Base-by-base conservation (phyloP, 2,797 vertebrate species). In the Cyprinella venusta region DNA sequence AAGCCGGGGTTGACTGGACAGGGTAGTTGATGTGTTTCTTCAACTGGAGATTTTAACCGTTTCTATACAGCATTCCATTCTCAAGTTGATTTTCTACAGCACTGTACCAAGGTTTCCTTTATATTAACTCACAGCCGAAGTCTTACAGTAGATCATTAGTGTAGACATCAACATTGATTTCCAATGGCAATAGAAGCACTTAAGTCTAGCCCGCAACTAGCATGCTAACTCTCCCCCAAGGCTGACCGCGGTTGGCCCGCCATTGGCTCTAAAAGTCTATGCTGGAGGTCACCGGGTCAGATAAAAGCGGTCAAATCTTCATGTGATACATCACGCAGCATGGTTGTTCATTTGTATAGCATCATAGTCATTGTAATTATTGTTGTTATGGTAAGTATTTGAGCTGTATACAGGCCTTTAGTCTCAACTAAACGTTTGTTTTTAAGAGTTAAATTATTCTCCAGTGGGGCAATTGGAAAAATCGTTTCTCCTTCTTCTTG, bases 391-490 rank as follows among this genome's bases (percentile, higher is more conserved):
- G 45, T 74, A 40, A 38, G 33, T 81, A 67, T 76, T 84, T 83
- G 65, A 81, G 81, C 81, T 72, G 71, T 80, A 78, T 54, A 78
- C 67, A 74, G 79, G 82, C 68, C 79, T 54, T 68, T 69, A 79
- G 89, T 79, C 38, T 75, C 33, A 64, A 61, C 68, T 72, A 68
- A 72, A 71, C 19, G 0, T 65, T 83, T 80, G 38, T 83, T 54
- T 83, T 65, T 81, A 87, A 89, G 89, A 91, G 89, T 92, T 91
- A 92, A 94, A 89, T 93, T 93, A 93, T 93, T 92, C 90, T 92
- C 89, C 59, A 86, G 67, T 87, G 85, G 91, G 92, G 92, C 94
- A 93, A 90, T 67, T 16, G 79, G 76, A 69, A 45, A 45, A 77
- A 42, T 79, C 74, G 71, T 76, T 76, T 68, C 67, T 69, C 42